Evolutionary conservation across 2,113 vertebrate genomes (phyloP).

Genomic region (Silurus meridionalis): DNA sequence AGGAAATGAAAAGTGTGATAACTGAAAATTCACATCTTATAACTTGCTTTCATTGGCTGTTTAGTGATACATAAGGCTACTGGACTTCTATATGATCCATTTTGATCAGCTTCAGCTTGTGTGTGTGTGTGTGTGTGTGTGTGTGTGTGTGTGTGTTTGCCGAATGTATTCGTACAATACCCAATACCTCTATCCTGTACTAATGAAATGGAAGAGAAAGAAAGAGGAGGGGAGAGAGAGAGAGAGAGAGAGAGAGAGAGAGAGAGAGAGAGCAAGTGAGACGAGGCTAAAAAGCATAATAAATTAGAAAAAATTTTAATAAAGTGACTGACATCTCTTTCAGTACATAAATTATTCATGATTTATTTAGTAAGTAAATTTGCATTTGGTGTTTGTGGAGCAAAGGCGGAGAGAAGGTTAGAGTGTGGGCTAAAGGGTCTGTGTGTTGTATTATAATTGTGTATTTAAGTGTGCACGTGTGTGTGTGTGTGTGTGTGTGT

Average conservation of each 20-base stretch:
- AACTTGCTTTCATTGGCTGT: background rate
- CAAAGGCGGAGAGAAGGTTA: conserved; percentile 37
- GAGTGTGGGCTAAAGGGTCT: conserved; percentile 22
- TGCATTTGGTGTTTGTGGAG: conserved; percentile 57
- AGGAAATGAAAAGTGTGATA: background rate
- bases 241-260: conserved; percentile 31
- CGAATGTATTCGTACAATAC: conserved; percentile 10
- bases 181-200: background rate
- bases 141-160: background rate
- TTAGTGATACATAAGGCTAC: background rate
- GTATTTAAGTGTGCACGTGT: conserved; percentile 10
- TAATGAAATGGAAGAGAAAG: conserved; percentile 4
- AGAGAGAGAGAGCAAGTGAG: conserved; percentile 30
- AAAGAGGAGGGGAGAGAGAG: background rate
- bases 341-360: conserved; percentile 71
- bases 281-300: conserved; percentile 25
- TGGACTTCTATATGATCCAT: background rate
- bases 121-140: background rate
- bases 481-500: conserved; percentile 27
- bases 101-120: background rate
- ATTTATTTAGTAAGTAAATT: conserved; percentile 62
- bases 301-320: conserved; percentile 68
- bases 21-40: background rate
- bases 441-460: conserved; percentile 26
- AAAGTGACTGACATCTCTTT: conserved; percentile 71